Evolutionary conservation across 2,113 vertebrate species (phyloP).

Genomic region (Barnardius zonarius): DNA sequence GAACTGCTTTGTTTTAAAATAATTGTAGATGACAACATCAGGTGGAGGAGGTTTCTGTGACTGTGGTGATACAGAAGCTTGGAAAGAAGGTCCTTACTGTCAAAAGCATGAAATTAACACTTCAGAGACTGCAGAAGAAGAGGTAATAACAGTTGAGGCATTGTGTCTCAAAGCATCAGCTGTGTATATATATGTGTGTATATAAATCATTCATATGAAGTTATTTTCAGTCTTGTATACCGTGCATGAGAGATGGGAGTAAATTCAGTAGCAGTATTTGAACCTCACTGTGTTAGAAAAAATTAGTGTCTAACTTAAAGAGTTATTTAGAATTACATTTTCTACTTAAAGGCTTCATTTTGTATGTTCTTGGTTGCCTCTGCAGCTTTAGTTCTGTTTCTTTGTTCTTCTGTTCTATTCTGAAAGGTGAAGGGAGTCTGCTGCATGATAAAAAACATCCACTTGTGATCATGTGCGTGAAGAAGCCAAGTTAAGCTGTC

Average conservation of each 20-base stretch:
- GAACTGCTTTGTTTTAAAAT: not conserved
- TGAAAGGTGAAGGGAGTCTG: not conserved
- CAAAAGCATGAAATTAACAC: slow-evolving; percentile 85
- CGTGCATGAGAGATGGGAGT: not conserved
- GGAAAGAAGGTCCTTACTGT: slow-evolving; percentile 95
- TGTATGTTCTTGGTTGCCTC: not conserved
- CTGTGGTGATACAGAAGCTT: slow-evolving; percentile 96
- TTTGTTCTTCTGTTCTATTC: not conserved
- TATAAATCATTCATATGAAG: not conserved
- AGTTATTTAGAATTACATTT: not conserved
- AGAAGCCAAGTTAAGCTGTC: not conserved
- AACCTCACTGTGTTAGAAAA: not conserved
- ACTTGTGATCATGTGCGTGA: not conserved
- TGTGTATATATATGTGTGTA: not conserved
- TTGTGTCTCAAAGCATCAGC: not conserved
- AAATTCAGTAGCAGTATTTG: not conserved
- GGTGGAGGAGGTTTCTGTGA: slow-evolving; percentile 97
- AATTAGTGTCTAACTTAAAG: not conserved
- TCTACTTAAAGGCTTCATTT: not conserved
- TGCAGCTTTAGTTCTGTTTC: not conserved
- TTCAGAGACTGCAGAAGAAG: slow-evolving; percentile 76
- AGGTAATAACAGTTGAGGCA: slow-evolving; percentile 63
- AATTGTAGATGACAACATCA: slow-evolving; percentile 93
- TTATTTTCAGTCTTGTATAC: not conserved
- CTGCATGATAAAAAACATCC: not conserved